These are phyloP conservation scores for Myotis daubentonii DNA, from an alignment of 2,797 vertebrate genomes.

Conservation along the genomic window DNA sequence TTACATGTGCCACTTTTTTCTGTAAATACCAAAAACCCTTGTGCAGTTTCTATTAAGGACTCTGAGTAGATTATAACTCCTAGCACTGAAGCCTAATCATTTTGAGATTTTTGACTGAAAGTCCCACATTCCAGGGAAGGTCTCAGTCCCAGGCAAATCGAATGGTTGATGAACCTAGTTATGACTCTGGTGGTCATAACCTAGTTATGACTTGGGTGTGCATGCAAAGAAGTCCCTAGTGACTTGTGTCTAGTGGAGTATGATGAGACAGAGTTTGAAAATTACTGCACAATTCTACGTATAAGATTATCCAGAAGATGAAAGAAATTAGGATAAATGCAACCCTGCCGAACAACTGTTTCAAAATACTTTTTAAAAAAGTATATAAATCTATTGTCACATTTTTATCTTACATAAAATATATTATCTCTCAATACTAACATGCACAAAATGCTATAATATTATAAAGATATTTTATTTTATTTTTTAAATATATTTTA, in stretches of 20 bases:
- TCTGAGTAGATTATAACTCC: not conserved
- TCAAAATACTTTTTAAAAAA: not conserved
- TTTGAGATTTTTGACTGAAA: conserved; percentile 3
- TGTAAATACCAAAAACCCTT: not conserved
- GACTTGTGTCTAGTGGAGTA: not conserved
- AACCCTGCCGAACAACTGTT: not conserved
- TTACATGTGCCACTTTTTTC: not conserved
- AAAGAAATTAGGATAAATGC: not conserved
- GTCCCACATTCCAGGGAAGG: not conserved
- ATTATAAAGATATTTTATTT: not conserved
- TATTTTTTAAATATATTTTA: too few species aligned
- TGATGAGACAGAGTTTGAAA: not conserved
- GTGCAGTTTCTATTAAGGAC: not conserved
- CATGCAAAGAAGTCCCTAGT: not conserved
- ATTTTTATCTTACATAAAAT: not conserved
- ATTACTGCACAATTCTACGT: not conserved
- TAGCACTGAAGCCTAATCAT: not conserved
- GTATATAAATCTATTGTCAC: not conserved
- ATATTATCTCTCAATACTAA: conserved; percentile 16
- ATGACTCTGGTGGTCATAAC: not conserved
- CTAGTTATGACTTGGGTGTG: not conserved
- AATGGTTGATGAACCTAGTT: not conserved
- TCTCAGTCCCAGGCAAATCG: not conserved
- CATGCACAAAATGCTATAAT: not conserved
- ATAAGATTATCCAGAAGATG: not conserved